These are phyloP conservation scores for Anaspis maculata DNA, from an alignment of 2,888 invertebrate species.

Conservation along the genomic window DNA sequence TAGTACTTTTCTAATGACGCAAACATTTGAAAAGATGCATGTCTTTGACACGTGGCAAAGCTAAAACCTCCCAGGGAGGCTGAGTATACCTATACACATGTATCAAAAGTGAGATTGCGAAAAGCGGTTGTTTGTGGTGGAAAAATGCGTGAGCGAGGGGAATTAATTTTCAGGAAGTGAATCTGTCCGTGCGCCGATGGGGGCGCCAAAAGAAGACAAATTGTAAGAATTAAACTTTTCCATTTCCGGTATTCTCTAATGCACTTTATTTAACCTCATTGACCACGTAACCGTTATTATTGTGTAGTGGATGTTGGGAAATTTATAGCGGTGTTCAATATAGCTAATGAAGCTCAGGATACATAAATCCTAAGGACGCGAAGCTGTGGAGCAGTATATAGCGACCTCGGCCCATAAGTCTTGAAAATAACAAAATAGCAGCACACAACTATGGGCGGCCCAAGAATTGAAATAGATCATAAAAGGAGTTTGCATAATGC, in stretches of 20 bases:
- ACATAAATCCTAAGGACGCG: slow-evolving; percentile 35
- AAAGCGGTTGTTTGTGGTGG: too few species aligned
- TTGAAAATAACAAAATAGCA: slow-evolving; percentile 25
- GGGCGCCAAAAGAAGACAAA: slow-evolving; percentile 34
- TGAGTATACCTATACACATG: too few species aligned
- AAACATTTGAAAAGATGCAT: too few species aligned
- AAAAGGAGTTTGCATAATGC: slow-evolving; percentile 18
- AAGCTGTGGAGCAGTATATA: too few species aligned
- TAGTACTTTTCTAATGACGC: too few species aligned
- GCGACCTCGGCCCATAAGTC: slow-evolving; percentile 24
- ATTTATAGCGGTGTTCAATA: slow-evolving; percentile 41
- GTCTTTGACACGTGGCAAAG: too few species aligned
- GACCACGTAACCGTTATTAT: slow-evolving; percentile 38
- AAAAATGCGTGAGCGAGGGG: too few species aligned
- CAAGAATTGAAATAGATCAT: slow-evolving; percentile 13
- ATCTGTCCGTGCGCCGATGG: slow-evolving; percentile 26
- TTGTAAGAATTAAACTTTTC: slow-evolving; percentile 38
- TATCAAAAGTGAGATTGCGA: too few species aligned
- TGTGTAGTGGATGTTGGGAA: slow-evolving; percentile 35
- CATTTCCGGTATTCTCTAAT: slow-evolving; percentile 34
- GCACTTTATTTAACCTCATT: slow-evolving; percentile 40
- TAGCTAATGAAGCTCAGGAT: slow-evolving; percentile 39
- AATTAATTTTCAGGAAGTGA: slow-evolving; percentile 27
- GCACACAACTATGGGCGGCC: slow-evolving; percentile 14
- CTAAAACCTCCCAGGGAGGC: too few species aligned